Evolutionary conservation across 2,888 invertebrate species (phyloP).

Genomic region (Troides oblongomaculatus): DNA sequence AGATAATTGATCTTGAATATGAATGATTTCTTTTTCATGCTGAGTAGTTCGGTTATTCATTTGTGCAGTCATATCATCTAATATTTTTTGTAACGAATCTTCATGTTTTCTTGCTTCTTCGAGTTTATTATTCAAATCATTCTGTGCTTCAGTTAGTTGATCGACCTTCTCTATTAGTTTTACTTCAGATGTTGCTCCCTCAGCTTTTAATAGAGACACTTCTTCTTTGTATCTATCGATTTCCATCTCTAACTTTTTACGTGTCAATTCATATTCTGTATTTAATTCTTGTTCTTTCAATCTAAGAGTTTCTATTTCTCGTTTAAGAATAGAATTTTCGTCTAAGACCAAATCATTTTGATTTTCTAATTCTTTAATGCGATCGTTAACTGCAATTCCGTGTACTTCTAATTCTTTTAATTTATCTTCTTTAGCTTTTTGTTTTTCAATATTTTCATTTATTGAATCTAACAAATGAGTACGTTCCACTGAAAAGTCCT

Average conservation of each 20-base stretch:
- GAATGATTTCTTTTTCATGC: conserved; percentile 61
- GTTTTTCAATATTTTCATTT: conserved; percentile 60
- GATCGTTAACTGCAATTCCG: conserved; percentile 48
- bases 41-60: conserved; percentile 64
- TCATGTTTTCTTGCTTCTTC: conserved; percentile 74
- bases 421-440: conserved; percentile 59
- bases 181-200: conserved; percentile 67
- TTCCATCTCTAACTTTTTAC: conserved; percentile 66
- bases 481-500: conserved; percentile 64
- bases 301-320: conserved; percentile 63
- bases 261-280: conserved; percentile 56
- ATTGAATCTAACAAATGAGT: conserved; percentile 57
- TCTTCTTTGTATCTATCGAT: conserved; percentile 73
- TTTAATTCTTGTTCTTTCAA: conserved; percentile 62
- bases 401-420: conserved; percentile 58
- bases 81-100: conserved; percentile 69
- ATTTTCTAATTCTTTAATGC: conserved; percentile 53
- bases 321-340: conserved; percentile 67
- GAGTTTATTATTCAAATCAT: conserved; percentile 70
- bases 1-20: conserved; percentile 55
- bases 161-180: conserved; percentile 76
- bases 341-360: conserved; percentile 64
- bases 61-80: conserved; percentile 69
- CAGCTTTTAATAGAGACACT: conserved; percentile 66
- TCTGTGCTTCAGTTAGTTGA: conserved; percentile 70